Base-by-base conservation (phyloP, 2,888 invertebrate species). In the Physocephala rufipes region DNA sequence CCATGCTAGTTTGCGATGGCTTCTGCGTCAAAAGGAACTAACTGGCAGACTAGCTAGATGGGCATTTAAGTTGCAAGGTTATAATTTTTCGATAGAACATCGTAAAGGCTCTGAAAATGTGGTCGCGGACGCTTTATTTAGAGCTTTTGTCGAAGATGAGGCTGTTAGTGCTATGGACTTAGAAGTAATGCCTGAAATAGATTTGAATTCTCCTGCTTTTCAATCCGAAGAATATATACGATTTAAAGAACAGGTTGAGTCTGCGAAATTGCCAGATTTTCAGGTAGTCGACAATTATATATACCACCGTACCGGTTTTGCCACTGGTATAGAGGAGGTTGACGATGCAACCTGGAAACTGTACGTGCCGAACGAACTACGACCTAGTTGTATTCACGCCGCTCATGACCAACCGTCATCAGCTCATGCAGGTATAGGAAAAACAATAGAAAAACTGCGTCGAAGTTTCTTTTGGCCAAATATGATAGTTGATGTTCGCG, bases 311-410 rank as follows among this genome's bases (percentile, higher is more conserved):
- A 58, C 58, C 3, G 26, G 28, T 4, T 58, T 58, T 13, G 58
- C 58, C 26, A 58, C 58, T 9, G 58, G 58, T 13, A 24, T 2
- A 15, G 55, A 55, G 19, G 55, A 55, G 15, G 15, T 55, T 21
- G 55, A 55, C 15, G 55, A 55, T 55, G 55, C 1, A 55, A 26
- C 58, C 1, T 97, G 83, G 61, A 88, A 88, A 19, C 16, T 62
- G 21, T 62, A 47, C 45, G 47, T 62, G 19, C 62, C 62, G 4
- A 43, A 19, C 4, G 62, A 62, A 36, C 43, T 62, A 16, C 47
- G 62, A 19, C 47, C 24, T n/a, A 43, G 43, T n/a, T 45, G 45
- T 24, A 62, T 62, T 62, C 47, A 16, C 2, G 7, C 43, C 24
- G 45, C 62, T 2, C 62, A 30, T 62, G 62, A 62, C 24, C 45